Conservation (phyloP, 2,113 vertebrate species). For the Menidia beryllina region DNA sequence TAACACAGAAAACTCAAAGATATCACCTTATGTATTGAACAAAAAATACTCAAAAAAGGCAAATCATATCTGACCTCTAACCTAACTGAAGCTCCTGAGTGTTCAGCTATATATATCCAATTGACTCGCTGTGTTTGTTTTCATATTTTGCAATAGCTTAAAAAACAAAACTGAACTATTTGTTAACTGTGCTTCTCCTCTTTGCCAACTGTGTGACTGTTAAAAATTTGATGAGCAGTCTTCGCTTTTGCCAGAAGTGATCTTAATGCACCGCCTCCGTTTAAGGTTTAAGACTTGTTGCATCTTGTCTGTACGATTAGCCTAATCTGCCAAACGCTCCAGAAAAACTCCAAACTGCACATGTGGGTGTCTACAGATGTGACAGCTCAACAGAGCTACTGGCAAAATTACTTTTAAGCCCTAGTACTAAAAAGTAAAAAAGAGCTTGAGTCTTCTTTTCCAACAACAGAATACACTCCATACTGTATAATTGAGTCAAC, state of each 20-base stretch:
- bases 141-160: background rate
- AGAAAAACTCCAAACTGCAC: constrained; percentile 40
- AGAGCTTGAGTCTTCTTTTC: constrained; percentile 7
- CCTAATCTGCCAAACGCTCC: constrained; percentile 61
- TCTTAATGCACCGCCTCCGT: constrained; percentile 16
- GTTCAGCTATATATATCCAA: background rate
- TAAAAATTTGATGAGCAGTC: background rate
- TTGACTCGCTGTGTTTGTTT: no score
- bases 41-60: background rate
- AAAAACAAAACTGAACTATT: background rate
- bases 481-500: constrained; percentile 2
- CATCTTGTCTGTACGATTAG: constrained; percentile 62
- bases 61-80: constrained; percentile 1
- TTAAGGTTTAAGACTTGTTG: constrained; percentile 52
- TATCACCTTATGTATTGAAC: no score
- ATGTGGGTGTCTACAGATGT: constrained; percentile 55
- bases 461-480: background rate
- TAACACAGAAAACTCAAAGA: no score
- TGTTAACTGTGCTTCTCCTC: background rate
- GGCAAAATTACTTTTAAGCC: constrained; percentile 8
- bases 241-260: constrained; percentile 7
- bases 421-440: background rate
- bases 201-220: background rate
- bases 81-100: background rate
- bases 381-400: constrained; percentile 41